These are phyloP conservation scores for Orchesella flavescens DNA, from an alignment of 2,888 invertebrate species.

Conservation along the genomic window DNA sequence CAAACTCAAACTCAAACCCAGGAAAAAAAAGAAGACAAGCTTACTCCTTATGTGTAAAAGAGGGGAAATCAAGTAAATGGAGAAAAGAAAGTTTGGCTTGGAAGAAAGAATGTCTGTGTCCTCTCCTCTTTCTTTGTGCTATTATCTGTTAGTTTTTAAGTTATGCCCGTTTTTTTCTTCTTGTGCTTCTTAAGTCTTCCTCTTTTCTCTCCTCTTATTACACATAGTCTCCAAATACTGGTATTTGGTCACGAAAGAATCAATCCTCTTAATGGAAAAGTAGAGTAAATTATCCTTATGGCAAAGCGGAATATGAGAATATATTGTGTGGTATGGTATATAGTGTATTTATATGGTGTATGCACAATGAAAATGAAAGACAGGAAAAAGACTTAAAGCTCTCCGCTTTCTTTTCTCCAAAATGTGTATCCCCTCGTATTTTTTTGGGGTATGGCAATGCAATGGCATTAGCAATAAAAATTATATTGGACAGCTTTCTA, in stretches of 20 bases:
- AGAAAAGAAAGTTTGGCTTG: slow-evolving; percentile 25
- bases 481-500: slow-evolving; percentile 13
- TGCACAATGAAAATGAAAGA: slow-evolving; percentile 56
- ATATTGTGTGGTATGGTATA: slow-evolving; percentile 5
- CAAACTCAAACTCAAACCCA: too few relatives aligned
- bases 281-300: slow-evolving; percentile 72
- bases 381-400: slow-evolving; percentile 56
- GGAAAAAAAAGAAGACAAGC: too few relatives aligned
- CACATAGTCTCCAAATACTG: slow-evolving; percentile 42
- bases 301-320: slow-evolving; percentile 31
- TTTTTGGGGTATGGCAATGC: not conserved
- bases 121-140: not conserved
- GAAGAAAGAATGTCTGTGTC: slow-evolving; percentile 9
- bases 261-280: slow-evolving; percentile 73
- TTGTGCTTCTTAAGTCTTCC: slow-evolving; percentile 12
- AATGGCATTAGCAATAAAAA: slow-evolving; percentile 4
- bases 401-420: slow-evolving; percentile 4
- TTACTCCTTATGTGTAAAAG: slow-evolving; percentile 39
- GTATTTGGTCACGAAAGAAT: slow-evolving; percentile 72
- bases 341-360: slow-evolving; percentile 5
- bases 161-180: slow-evolving; percentile 16
- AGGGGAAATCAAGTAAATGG: slow-evolving; percentile 57
- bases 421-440: not conserved
- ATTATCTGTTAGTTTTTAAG: slow-evolving; percentile 13
- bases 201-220: slow-evolving; percentile 4